Conservation (phyloP, 2,113 vertebrate genomes). For the Enhydra lutris region DNA sequence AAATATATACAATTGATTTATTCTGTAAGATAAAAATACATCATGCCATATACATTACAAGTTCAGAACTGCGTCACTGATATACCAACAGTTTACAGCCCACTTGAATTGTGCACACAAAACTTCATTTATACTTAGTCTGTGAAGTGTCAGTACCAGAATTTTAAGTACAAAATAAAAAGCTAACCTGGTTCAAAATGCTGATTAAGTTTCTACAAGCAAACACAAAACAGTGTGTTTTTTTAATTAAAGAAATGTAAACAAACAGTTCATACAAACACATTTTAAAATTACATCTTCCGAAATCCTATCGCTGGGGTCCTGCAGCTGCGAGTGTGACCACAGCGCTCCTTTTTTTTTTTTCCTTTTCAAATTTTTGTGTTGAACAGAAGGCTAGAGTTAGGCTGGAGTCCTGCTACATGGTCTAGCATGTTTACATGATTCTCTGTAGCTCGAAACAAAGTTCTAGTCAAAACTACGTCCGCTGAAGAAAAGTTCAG, state of each 20-base stretch:
- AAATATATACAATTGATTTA: constrained; percentile 99
- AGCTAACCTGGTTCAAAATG: constrained; percentile 87
- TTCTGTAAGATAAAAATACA: constrained; percentile 99
- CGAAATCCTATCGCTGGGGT: constrained; percentile 83
- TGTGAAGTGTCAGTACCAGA: constrained; percentile 93
- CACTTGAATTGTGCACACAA: constrained; percentile 94
- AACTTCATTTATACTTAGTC: constrained; percentile 89
- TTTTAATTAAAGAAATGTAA: constrained; percentile 90
- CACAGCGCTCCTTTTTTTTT: constrained; percentile 73
- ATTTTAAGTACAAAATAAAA: constrained; percentile 87
- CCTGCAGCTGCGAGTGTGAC: constrained; percentile 83
- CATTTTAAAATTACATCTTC: constrained; percentile 86
- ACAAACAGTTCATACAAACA: constrained; percentile 90
- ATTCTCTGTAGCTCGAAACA: constrained; percentile 83
- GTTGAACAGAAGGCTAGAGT: constrained; percentile 79
- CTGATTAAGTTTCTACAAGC: constrained; percentile 87
- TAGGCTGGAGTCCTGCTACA: constrained; percentile 74
- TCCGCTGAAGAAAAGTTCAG: constrained; percentile 87
- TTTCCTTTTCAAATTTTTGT: constrained; percentile 59
- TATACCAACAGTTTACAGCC: constrained; percentile 90
- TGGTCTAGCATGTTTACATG: constrained; percentile 77
- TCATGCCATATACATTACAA: constrained; percentile 99
- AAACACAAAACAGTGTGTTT: constrained; percentile 88
- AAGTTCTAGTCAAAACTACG: constrained; percentile 84
- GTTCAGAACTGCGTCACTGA: constrained; percentile 90